Evolutionary conservation across 2,797 vertebrate species (phyloP).

Genomic region (Hippoglossus hippoglossus): DNA sequence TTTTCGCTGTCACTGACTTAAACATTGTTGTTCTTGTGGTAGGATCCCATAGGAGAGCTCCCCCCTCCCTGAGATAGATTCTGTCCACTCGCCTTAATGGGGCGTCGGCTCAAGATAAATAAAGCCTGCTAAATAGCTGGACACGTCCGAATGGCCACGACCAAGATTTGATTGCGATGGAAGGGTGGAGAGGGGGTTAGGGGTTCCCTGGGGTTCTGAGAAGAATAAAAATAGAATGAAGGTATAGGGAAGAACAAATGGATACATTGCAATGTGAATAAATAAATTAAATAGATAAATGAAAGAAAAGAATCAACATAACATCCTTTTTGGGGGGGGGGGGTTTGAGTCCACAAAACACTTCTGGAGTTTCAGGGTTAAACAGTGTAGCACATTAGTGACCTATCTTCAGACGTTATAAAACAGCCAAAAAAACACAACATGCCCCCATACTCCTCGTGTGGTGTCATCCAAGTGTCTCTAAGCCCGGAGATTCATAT

Average conservation of each 20-base stretch:
- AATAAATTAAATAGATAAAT: no score
- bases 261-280: no score
- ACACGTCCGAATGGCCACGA: slow-evolving; percentile 27
- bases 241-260: not conserved
- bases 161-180: slow-evolving; percentile 18
- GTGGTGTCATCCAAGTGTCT: no score
- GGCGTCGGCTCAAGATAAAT: slow-evolving; percentile 49
- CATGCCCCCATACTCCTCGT: no score
- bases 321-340: no score
- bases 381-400: no score
- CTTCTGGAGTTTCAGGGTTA: no score
- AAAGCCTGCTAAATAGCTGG: slow-evolving; percentile 46
- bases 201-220: slow-evolving; percentile 9
- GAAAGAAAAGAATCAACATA: no score
- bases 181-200: not conserved
- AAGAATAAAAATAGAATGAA: slow-evolving; percentile 4
- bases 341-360: no score
- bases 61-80: slow-evolving; percentile 21
- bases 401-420: no score
- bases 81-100: slow-evolving; percentile 26
- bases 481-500: no score
- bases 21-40: slow-evolving; percentile 58
- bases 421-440: no score
- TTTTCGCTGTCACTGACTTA: slow-evolving; percentile 51
- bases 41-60: slow-evolving; percentile 6